phyloP scores from a whole-genome alignment of 2,113 vertebrate species.

The Chionis minor region DNA sequence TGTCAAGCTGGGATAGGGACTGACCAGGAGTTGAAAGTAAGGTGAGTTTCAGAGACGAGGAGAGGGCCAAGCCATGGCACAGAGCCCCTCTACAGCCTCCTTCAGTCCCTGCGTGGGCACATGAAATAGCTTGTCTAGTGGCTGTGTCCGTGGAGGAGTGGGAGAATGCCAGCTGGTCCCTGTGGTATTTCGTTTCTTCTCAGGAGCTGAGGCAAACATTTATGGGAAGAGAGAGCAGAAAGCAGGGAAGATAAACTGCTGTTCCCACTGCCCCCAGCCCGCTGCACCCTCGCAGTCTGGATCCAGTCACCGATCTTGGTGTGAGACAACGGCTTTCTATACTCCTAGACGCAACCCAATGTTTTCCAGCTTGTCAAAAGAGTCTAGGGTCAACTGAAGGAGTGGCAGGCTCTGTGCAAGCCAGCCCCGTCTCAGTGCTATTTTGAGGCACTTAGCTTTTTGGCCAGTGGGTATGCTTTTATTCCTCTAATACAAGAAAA shows the following conservation, averaged over 20 bases:
- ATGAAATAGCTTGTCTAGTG: neutral
- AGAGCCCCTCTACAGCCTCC: neutral
- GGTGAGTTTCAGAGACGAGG: neutral
- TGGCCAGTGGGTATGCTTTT: neutral
- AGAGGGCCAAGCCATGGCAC: neutral
- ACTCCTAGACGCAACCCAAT: neutral
- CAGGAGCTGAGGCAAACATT: neutral
- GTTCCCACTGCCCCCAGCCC: neutral
- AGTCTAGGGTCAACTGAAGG: neutral
- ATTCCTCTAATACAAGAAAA: constrained; percentile 10
- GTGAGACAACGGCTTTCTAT: neutral
- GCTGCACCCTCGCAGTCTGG: neutral
- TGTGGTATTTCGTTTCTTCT: neutral
- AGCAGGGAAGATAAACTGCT: neutral
- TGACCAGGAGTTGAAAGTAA: neutral
- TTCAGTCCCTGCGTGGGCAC: neutral
- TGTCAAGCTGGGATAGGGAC: neutral
- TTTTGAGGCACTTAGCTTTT: constrained; percentile 8
- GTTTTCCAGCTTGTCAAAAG: neutral
- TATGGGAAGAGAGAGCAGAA: neutral
- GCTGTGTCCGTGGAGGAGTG: neutral
- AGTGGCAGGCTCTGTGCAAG: neutral
- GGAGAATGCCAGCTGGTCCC: constrained; percentile 45
- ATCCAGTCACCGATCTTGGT: neutral
- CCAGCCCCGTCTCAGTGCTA: neutral